Percentiles rank a stretch among this genome's conserved stretches.
These are phyloP conservation scores for Mesopsocus fuscifrons DNA, from an alignment of 2,888 invertebrate genomes.

Conservation along the genomic window DNA sequence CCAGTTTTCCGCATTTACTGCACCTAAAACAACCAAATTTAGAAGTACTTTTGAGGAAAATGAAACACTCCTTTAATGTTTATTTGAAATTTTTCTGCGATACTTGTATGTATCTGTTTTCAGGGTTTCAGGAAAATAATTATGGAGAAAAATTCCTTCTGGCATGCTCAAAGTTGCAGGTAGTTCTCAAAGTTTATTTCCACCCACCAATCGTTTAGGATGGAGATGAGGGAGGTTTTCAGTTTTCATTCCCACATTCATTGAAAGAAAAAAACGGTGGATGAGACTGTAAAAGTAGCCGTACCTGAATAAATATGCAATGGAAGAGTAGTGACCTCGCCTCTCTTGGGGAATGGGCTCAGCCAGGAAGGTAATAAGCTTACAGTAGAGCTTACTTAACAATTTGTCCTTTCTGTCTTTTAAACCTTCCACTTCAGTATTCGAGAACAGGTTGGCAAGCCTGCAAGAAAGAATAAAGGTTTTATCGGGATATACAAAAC, in stretches of 20 bases:
- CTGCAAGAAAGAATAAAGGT: conserved; percentile 27
- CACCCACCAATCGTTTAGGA: too few species aligned
- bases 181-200: too few species aligned
- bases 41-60: conserved; percentile 7
- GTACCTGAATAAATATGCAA: conserved; percentile 62
- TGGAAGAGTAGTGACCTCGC: conserved; percentile 61
- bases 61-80: conserved; percentile 10
- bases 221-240: too few species aligned
- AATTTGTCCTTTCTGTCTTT: conserved; percentile 79
- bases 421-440: conserved; percentile 65
- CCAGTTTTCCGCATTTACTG: conserved; percentile 41
- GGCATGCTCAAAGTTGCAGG: too few species aligned
- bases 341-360: conserved; percentile 56
- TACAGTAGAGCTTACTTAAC: conserved; percentile 64
- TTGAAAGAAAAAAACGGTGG: too few species aligned
- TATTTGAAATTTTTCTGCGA: too few species aligned
- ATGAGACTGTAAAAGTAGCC: too few species aligned
- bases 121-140: too few species aligned
- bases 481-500: too few species aligned
- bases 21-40: conserved; percentile 21
- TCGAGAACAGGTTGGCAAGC: conserved; percentile 72
- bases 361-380: conserved; percentile 56
- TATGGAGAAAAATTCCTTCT: too few species aligned
- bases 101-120: too few species aligned
- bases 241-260: too few species aligned